A percentile compares a stretch with the other conserved stretches of the same genome.
Conservation (phyloP, 2,888 invertebrate species). For the Fragum fragum region DNA sequence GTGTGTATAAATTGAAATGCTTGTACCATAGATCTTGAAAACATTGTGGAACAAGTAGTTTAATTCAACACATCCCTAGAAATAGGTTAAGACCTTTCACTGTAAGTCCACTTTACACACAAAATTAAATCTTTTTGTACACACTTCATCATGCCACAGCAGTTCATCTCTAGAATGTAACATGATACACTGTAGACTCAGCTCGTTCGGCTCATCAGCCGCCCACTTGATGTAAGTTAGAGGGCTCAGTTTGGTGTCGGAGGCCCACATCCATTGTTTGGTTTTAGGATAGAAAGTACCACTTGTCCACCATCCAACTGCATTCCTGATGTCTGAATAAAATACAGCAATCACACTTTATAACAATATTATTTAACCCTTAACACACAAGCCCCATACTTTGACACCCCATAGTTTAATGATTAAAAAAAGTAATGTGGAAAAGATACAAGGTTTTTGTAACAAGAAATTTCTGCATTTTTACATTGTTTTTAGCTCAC, state of each 20-base stretch:
- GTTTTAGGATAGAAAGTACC: slow-evolving; percentile 78
- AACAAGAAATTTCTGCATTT: no score
- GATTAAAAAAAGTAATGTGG: no score
- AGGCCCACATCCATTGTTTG: slow-evolving; percentile 83
- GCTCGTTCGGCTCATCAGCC: slow-evolving; percentile 77
- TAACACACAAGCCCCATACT: no score
- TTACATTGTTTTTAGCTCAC: no score
- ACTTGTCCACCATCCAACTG: slow-evolving; percentile 81
- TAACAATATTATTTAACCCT: no score
- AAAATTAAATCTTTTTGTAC: slow-evolving; percentile 78
- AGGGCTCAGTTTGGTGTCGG: slow-evolving; percentile 70
- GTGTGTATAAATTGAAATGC: no score
- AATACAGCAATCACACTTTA: neutral
- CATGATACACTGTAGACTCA: slow-evolving; percentile 78
- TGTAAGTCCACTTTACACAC: slow-evolving; percentile 72
- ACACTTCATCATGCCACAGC: slow-evolving; percentile 80
- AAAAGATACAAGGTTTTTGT: no score
- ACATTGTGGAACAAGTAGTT: no score
- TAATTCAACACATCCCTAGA: no score
- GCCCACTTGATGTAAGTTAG: slow-evolving; percentile 81
- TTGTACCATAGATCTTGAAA: no score
- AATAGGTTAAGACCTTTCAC: no score
- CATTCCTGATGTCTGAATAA: slow-evolving; percentile 64
- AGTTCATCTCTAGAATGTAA: slow-evolving; percentile 71
- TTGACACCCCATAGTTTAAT: no score